phyloP scores from a whole-genome alignment of 2,888 invertebrate species.

The Folsomia manolachei region DNA sequence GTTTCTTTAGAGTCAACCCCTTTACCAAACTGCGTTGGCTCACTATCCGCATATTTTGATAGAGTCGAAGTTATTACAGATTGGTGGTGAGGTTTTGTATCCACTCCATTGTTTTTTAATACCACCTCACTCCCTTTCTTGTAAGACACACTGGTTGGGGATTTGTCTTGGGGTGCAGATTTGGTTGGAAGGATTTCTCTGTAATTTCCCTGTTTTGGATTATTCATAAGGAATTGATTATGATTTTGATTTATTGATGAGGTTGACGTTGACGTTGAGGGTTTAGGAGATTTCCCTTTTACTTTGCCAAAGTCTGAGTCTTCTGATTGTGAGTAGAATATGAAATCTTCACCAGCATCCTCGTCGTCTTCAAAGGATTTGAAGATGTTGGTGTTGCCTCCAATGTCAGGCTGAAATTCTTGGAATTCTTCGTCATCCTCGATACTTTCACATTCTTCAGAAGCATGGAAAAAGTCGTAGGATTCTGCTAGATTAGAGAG shows the following conservation, averaged over 20 bases:
- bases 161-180: neutral
- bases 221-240: neutral
- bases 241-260: neutral
- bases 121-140: no score
- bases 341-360: conserved; percentile 39
- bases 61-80: no score
- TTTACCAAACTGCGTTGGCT: neutral
- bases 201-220: neutral
- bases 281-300: neutral
- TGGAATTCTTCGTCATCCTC: conserved; percentile 32
- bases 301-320: neutral
- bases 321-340: conserved; percentile 32
- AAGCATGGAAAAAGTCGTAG: conserved; percentile 41
- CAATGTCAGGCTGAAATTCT: conserved; percentile 20
- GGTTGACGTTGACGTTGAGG: neutral
- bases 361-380: conserved; percentile 46
- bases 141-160: neutral
- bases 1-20: neutral
- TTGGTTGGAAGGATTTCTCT: neutral
- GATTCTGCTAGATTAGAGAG: conserved; percentile 40
- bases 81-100: neutral
- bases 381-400: conserved; percentile 30
- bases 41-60: neutral
- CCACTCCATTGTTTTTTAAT: conserved; percentile 12
- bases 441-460: conserved; percentile 34